Evolutionary conservation across 2,797 vertebrate genomes (phyloP).

Genomic region (Arctocebus calabarensis): DNA sequence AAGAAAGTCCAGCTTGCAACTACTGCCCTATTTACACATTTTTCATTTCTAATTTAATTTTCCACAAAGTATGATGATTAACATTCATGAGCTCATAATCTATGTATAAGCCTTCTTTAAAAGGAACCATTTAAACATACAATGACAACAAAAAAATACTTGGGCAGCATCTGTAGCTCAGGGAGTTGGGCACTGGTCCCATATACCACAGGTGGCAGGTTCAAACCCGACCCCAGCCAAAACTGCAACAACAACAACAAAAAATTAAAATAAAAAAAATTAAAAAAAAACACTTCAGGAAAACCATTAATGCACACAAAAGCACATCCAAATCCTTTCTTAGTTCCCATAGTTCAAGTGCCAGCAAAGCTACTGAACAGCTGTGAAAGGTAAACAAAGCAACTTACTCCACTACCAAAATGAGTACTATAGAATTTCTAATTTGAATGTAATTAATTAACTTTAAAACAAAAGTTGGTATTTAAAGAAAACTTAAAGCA

Average conservation of each 20-base stretch:
- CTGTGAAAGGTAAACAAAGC: constrained; percentile 72
- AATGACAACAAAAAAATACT: no score
- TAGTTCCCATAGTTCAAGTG: constrained; percentile 75
- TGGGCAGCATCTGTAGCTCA: no score
- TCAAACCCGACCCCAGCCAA: no score
- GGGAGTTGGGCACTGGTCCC: no score
- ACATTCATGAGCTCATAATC: constrained; percentile 62
- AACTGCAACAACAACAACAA: no score
- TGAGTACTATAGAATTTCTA: constrained; percentile 35
- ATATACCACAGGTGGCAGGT: no score
- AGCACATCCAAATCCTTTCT: constrained; percentile 71
- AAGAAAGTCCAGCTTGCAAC: constrained; percentile 39
- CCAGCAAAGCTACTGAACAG: constrained; percentile 73
- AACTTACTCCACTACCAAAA: constrained; percentile 9
- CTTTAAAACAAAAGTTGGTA: constrained; percentile 61
- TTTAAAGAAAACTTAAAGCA: constrained; percentile 64
- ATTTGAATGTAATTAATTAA: constrained; percentile 50
- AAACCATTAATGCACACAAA: constrained; percentile 77
- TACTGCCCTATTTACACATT: neutral
- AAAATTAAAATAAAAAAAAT: no score
- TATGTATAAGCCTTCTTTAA: constrained; percentile 51
- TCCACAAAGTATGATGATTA: constrained; percentile 39
- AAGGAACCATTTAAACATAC: constrained; percentile 68
- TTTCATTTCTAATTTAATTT: constrained; percentile 63
- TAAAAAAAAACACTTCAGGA: constrained; percentile 56